These are phyloP conservation scores for Chrysemys picta DNA, from an alignment of 2,113 vertebrate genomes.

Conservation along the genomic window DNA sequence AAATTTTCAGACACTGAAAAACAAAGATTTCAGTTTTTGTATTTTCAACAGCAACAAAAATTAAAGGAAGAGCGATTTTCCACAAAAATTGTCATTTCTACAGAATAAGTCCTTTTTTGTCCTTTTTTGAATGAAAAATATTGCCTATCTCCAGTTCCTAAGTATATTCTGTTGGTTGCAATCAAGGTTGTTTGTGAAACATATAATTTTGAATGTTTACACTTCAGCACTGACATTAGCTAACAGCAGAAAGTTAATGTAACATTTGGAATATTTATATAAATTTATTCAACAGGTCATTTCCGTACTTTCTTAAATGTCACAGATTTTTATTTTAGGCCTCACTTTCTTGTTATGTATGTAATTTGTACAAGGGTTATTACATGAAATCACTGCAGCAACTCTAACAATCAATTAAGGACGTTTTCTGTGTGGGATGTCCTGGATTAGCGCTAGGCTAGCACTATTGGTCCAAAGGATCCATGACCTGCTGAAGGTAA, in stretches of 20 bases:
- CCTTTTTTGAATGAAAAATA: not conserved
- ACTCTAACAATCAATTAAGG: not conserved
- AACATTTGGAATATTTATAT: not conserved
- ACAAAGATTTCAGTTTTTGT: not conserved
- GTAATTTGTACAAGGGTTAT: not conserved
- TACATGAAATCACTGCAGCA: not conserved
- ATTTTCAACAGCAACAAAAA: not conserved
- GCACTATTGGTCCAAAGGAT: fast-evolving
- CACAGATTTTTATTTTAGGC: not conserved
- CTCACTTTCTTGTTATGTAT: not conserved
- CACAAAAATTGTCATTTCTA: not conserved
- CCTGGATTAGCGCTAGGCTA: not conserved
- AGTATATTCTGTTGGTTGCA: not conserved
- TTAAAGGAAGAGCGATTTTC: not conserved
- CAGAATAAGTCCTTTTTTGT: not conserved
- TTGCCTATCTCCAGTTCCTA: not conserved
- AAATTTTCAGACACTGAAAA: not conserved
- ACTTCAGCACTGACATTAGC: not conserved
- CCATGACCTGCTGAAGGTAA: not conserved
- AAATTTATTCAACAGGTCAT: not conserved
- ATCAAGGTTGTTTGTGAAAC: not conserved
- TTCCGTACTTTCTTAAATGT: not conserved
- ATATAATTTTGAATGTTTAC: not conserved
- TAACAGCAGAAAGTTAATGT: not conserved
- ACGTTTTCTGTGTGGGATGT: not conserved